Percentiles rank a stretch among this genome's conserved stretches.
Evolutionary conservation across 2,113 vertebrate genomes (phyloP).

Genomic region (Trichechus manatus): DNA sequence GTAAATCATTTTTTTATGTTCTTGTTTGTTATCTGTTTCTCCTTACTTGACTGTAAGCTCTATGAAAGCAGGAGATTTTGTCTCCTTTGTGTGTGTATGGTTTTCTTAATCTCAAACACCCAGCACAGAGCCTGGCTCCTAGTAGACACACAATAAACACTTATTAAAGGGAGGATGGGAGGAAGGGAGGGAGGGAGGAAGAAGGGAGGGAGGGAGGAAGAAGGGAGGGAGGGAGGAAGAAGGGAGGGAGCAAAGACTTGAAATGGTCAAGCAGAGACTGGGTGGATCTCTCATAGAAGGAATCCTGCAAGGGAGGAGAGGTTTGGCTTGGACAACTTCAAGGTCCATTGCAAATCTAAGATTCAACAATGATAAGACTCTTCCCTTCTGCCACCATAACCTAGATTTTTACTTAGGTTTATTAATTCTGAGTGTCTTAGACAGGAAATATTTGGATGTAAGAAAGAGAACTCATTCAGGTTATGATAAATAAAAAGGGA

Average conservation of each 20-base stretch:
- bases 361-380: neutral
- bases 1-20: neutral
- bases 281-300: neutral
- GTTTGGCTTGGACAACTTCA: neutral
- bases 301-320: neutral
- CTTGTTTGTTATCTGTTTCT: slow-evolving; percentile 1
- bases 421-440: neutral
- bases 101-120: slow-evolving; percentile 33
- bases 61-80: neutral
- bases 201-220: neutral
- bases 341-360: slow-evolving; percentile 38
- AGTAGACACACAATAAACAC: neutral
- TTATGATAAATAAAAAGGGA: neutral
- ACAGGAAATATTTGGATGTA: neutral
- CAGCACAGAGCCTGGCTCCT: neutral
- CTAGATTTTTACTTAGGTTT: slow-evolving; percentile 11
- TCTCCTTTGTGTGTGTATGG: neutral
- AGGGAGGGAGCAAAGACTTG: neutral
- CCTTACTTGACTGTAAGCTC: neutral
- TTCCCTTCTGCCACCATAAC: neutral
- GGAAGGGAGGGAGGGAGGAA: too few species aligned
- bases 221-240: too few species aligned
- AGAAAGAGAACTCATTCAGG: neutral
- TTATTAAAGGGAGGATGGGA: neutral
- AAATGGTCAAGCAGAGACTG: neutral